These are phyloP conservation scores for Rhizoglyphus robini DNA, from an alignment of 1,140 invertebrate species.

Conservation along the genomic window DNA sequence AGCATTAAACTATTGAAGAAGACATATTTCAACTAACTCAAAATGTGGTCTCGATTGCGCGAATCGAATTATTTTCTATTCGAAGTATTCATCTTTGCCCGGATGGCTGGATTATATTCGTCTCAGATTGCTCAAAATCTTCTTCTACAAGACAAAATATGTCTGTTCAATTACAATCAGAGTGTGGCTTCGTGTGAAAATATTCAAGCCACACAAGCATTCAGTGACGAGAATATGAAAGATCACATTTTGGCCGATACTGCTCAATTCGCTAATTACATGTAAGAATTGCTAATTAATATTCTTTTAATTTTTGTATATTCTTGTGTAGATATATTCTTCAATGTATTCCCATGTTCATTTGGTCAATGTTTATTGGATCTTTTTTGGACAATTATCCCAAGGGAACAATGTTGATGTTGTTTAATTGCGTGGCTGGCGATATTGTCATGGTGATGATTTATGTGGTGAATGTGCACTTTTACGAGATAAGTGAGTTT, in stretches of 20 bases:
- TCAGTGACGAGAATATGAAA: neutral
- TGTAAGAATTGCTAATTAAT: neutral
- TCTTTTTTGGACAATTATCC: constrained; percentile 6
- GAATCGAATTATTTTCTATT: neutral
- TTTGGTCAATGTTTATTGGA: constrained; percentile 8
- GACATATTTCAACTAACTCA: too few relatives aligned
- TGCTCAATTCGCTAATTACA: neutral
- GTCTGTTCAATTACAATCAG: neutral
- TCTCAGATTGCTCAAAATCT: neutral
- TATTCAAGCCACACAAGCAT: neutral
- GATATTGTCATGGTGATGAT: too few relatives aligned
- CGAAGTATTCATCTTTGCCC: neutral
- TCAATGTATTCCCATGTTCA: neutral
- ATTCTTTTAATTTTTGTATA: neutral
- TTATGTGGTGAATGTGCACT: too few relatives aligned
- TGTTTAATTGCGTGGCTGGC: too few relatives aligned
- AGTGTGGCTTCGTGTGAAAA: neutral
- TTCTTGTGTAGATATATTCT: neutral
- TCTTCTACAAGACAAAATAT: constrained; percentile 5
- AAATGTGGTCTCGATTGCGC: too few relatives aligned
- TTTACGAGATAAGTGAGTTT: too few relatives aligned
- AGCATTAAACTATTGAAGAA: too few relatives aligned
- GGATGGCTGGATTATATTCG: neutral
- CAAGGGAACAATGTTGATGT: neutral
- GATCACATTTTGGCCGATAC: neutral